These are phyloP conservation scores for Drosophila albomicans DNA, from an alignment of 1,140 invertebrate genomes.

Conservation along the genomic window DNA sequence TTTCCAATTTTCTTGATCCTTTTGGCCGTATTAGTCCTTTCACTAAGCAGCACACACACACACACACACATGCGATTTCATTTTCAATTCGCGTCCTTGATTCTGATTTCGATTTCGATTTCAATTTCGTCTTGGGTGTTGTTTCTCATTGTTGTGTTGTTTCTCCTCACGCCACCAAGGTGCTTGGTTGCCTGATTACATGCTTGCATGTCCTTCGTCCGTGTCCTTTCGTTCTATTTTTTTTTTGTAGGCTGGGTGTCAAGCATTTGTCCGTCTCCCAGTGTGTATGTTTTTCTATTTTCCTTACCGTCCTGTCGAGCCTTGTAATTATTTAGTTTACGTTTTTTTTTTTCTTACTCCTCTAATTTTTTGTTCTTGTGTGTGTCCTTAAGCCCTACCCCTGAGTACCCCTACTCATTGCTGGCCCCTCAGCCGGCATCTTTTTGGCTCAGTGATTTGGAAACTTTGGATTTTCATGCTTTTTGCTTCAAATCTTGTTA, in stretches of 20 bases:
- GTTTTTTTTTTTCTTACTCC: conserved; percentile 18
- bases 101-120: conserved; percentile 58
- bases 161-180: conserved; percentile 34
- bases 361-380: conserved; percentile 15
- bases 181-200: conserved; percentile 7
- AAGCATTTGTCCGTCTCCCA: conserved; percentile 45
- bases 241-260: conserved; percentile 55
- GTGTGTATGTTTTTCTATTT: conserved; percentile 18
- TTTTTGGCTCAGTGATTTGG: conserved; percentile 53
- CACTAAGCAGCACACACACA: conserved; percentile 31
- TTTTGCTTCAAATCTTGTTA: conserved; percentile 12
- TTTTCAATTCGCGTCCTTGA: conserved; percentile 47
- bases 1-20: conserved; percentile 23
- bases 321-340: conserved; percentile 77
- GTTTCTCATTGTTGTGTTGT: conserved; percentile 21
- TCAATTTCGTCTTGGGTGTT: conserved; percentile 44
- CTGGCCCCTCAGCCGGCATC: background rate
- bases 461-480: conserved; percentile 68
- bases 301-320: conserved; percentile 17
- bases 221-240: conserved; percentile 42
- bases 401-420: conserved; percentile 1
- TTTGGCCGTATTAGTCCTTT: conserved; percentile 32
- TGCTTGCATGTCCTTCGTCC: conserved; percentile 34
- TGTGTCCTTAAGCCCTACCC: conserved; percentile 1
- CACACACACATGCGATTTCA: conserved; percentile 50